Evolutionary conservation across 2,797 vertebrate genomes (phyloP).

Genomic region (Distichodus sexfasciatus): DNA sequence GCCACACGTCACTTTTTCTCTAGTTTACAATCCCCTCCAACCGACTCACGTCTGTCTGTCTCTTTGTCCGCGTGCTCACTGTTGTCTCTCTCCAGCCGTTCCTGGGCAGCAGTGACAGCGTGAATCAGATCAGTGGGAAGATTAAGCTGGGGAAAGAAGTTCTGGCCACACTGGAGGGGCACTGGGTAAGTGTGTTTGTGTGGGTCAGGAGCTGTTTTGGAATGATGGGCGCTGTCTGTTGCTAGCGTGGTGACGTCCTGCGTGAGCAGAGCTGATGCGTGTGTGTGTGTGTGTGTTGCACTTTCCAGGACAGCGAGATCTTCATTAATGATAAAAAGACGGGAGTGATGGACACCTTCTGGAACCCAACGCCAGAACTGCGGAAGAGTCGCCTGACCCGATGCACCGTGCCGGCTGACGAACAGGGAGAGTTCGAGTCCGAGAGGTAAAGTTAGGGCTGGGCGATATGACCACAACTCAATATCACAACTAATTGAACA

Average conservation of each 20-base stretch:
- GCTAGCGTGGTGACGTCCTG: too few relatives aligned
- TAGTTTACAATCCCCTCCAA: neutral
- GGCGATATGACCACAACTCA: too few relatives aligned
- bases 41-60: neutral
- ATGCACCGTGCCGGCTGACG: conserved; percentile 88
- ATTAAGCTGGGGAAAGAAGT: conserved; percentile 98
- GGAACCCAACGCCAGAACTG: conserved; percentile 90
- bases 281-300: conserved; percentile 19
- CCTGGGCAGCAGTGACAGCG: conserved; percentile 91
- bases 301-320: conserved; percentile 91
- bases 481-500: too few relatives aligned
- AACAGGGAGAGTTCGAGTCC: conserved; percentile 89
- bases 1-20: too few relatives aligned
- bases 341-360: conserved; percentile 85
- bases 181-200: conserved; percentile 83
- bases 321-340: conserved; percentile 95
- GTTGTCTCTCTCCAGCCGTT: conserved; percentile 85
- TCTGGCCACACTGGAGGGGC: conserved; percentile 90
- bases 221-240: too few relatives aligned
- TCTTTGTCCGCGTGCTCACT: conserved; percentile 2
- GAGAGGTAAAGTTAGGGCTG: conserved; percentile 77
- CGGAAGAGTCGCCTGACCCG: conserved; percentile 85
- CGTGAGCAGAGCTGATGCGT: neutral
- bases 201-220: too few relatives aligned
- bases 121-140: conserved; percentile 94